phyloP scores from a whole-genome alignment of 2,797 vertebrate genomes.

The Xiphophorus birchmanni region DNA sequence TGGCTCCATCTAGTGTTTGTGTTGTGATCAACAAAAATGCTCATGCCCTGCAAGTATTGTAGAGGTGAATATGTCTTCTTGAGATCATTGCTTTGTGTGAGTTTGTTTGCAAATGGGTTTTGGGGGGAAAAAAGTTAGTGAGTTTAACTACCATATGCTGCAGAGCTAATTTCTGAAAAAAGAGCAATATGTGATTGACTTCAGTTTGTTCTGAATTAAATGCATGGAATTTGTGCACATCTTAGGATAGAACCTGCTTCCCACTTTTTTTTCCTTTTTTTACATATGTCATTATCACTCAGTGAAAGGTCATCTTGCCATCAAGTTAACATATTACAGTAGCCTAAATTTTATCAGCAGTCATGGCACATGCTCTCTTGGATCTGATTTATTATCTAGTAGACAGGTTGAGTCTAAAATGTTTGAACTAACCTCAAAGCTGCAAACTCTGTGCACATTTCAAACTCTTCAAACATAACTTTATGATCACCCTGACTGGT shows the following conservation, averaged over 20 bases:
- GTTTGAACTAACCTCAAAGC: background rate
- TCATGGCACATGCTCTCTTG: background rate
- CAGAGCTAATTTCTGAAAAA: background rate
- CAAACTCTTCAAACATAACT: background rate
- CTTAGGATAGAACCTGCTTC: background rate
- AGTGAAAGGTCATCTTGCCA: background rate
- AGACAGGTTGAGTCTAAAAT: background rate
- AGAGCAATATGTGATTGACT: background rate
- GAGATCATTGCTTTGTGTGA: background rate
- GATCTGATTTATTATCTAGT: background rate
- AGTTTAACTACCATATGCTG: background rate
- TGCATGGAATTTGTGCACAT: background rate
- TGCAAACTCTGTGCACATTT: background rate
- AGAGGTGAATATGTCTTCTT: background rate
- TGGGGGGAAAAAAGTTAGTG: accelerated
- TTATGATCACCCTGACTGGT: background rate
- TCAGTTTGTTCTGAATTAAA: background rate
- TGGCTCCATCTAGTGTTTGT: background rate
- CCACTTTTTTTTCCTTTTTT: background rate
- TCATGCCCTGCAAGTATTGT: background rate
- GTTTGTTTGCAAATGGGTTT: background rate
- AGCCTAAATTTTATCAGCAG: background rate
- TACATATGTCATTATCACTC: background rate
- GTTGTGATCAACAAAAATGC: background rate
- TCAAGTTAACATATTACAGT: background rate